Evolutionary conservation across 2,888 invertebrate genomes (phyloP).

Genomic region (Melanargia galathea): DNA sequence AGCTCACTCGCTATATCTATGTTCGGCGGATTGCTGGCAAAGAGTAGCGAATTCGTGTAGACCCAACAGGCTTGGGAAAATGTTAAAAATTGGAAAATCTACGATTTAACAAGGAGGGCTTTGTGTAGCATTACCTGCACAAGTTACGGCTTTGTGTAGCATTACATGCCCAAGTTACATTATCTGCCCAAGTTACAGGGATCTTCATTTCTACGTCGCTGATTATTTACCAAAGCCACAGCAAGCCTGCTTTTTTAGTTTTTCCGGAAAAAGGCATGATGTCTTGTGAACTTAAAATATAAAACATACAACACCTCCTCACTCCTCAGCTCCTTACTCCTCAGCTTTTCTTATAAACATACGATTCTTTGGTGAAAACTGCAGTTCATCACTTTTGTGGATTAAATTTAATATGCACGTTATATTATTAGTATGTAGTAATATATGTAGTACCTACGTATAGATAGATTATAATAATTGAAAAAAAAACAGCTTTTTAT

Average conservation of each 20-base stretch:
- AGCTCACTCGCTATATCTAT: slow-evolving; percentile 74
- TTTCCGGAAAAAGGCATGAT: too few species aligned
- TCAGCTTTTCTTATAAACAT: not conserved
- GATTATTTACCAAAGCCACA: too few species aligned
- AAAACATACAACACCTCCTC: too few species aligned
- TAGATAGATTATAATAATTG: not conserved
- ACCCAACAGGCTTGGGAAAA: not conserved
- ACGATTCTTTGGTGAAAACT: not conserved
- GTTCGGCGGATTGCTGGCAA: slow-evolving; percentile 55
- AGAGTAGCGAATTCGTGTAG: slow-evolving; percentile 50
- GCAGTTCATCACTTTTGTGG: not conserved
- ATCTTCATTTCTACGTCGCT: too few species aligned
- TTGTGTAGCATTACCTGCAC: too few species aligned
- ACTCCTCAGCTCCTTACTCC: too few species aligned
- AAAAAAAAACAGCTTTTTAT: not conserved
- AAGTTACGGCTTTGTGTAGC: too few species aligned
- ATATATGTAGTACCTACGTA: too few species aligned
- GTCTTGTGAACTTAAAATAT: too few species aligned
- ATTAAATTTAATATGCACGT: not conserved
- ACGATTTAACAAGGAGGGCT: not conserved
- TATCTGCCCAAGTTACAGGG: too few species aligned
- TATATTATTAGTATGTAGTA: not conserved
- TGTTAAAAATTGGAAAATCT: not conserved
- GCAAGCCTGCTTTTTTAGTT: too few species aligned
- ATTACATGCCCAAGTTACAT: too few species aligned